phyloP scores from a whole-genome alignment of 92 coral and sea anemone genomes.

The Epizoanthus scotinus region DNA sequence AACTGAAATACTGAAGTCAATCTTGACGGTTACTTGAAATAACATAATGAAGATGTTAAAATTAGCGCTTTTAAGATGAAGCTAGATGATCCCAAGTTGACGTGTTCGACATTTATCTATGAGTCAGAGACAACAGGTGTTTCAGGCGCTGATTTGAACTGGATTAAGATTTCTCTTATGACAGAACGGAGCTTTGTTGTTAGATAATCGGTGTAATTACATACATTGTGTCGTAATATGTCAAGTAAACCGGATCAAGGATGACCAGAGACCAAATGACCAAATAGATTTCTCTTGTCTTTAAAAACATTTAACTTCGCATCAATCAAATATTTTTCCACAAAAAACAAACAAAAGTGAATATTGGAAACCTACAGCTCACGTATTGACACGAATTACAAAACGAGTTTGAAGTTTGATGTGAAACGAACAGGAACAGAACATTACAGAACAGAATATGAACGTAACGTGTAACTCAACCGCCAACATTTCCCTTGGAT shows the following conservation, averaged over 20 bases:
- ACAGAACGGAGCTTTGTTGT: background rate
- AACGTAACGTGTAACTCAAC: background rate
- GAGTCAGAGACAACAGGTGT: too few species aligned
- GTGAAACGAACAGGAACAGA: background rate
- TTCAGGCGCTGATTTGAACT: too few species aligned
- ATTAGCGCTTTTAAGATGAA: too few species aligned
- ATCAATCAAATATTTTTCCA: background rate
- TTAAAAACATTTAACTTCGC: slow-evolving; percentile 4
- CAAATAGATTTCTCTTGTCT: background rate
- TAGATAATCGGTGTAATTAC: slow-evolving; percentile 14
- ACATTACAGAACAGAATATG: background rate
- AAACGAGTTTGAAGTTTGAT: background rate
- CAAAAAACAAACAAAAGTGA: background rate
- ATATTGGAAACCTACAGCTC: background rate
- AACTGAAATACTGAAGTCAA: too few species aligned
- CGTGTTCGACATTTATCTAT: too few species aligned
- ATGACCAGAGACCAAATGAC: slow-evolving; percentile 10
- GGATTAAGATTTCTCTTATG: too few species aligned
- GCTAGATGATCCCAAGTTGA: too few species aligned
- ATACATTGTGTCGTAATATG: slow-evolving; percentile 1
- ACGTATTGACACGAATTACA: background rate
- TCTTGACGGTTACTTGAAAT: too few species aligned
- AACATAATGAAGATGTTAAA: too few species aligned
- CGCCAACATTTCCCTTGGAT: background rate
- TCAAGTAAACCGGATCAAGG: slow-evolving; percentile 14